These are phyloP conservation scores for Drosophila nr. perissopoda DNA, from an alignment of 2,888 invertebrate species.

Conservation along the genomic window DNA sequence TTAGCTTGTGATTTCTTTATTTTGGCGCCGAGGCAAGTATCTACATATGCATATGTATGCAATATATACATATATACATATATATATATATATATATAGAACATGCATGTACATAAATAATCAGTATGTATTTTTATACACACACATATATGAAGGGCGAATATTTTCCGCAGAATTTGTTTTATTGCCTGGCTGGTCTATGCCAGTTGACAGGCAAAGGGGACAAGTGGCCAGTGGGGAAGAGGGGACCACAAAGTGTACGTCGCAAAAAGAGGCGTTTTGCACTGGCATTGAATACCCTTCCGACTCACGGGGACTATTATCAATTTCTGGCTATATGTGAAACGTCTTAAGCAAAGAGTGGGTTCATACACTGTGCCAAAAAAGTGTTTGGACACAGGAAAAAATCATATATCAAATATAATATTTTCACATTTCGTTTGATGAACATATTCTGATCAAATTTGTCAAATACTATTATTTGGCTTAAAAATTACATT, in stretches of 20 bases:
- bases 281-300: neutral
- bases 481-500: neutral
- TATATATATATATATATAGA: neutral
- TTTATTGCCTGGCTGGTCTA: slow-evolving; percentile 54
- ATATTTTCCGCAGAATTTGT: slow-evolving; percentile 70
- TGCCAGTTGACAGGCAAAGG: neutral
- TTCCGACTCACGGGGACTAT: neutral
- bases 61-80: neutral
- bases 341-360: neutral
- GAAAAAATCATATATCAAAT: neutral
- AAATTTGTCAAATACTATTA: neutral
- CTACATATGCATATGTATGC: neutral
- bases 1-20: slow-evolving; percentile 45
- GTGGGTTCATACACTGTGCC: neutral
- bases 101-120: slow-evolving; percentile 9
- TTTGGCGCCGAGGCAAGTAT: slow-evolving; percentile 22
- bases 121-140: slow-evolving; percentile 2
- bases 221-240: neutral
- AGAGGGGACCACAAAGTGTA: slow-evolving; percentile 13
- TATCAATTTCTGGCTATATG: neutral
- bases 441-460: neutral
- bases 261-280: slow-evolving; percentile 18
- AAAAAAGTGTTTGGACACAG: neutral
- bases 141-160: neutral
- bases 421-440: neutral